phyloP scores from a whole-genome alignment of 2,113 vertebrate species.

The Thomomys bottae region DNA sequence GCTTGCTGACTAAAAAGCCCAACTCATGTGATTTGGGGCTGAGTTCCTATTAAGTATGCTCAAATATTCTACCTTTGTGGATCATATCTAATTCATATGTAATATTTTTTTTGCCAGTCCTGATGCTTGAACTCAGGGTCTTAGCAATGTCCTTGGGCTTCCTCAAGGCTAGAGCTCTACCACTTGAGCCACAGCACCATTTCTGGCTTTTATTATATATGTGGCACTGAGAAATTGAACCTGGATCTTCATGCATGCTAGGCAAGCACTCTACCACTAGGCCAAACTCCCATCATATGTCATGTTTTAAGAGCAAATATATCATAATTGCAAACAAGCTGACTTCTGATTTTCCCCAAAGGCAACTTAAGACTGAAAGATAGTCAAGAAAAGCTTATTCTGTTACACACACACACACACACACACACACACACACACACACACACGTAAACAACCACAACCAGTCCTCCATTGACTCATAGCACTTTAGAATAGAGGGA shows the following conservation, averaged over 20 bases:
- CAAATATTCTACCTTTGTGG: not conserved
- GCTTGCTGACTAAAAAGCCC: not conserved
- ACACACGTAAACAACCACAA: too few species aligned
- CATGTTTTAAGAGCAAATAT: not conserved
- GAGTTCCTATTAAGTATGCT: not conserved
- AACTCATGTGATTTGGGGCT: not conserved
- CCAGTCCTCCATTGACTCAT: not conserved
- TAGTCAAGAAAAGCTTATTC: not conserved
- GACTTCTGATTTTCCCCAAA: not conserved
- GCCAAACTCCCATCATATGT: too few species aligned
- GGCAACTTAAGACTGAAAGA: not conserved
- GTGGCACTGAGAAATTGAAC: too few species aligned
- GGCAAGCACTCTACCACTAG: too few species aligned
- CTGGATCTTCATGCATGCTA: too few species aligned
- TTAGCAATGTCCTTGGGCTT: too few species aligned
- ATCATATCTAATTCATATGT: not conserved
- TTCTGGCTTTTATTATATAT: too few species aligned
- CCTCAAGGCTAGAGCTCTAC: too few species aligned
- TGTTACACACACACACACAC: not conserved
- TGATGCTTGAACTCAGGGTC: too few species aligned
- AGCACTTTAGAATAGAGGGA: constrained; percentile 16
- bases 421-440: not conserved
- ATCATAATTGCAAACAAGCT: not conserved
- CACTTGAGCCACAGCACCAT: too few species aligned
- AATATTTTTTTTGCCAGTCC: too few species aligned